Evolutionary conservation across 2,113 vertebrate genomes (phyloP), one percentile per base, ranked within the genome.

Genomic region (Calonectris borealis): DNA sequence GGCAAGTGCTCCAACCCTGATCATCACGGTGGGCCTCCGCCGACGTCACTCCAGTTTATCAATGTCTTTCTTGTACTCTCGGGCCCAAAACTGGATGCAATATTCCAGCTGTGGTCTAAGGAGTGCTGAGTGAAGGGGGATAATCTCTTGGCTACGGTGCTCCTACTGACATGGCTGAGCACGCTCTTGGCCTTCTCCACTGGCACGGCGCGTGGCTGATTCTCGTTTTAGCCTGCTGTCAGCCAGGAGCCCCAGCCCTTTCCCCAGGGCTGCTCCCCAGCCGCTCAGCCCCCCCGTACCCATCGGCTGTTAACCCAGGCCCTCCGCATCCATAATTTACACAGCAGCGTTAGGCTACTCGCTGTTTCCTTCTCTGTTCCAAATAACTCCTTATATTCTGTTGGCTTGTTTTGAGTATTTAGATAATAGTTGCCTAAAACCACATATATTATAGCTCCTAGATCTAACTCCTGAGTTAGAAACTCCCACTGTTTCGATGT

Each of bases 231-330:
- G 44, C n/a, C 77, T 64, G 32, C 19, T 83, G 42, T 17, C 49
- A 88, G 55, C 46, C 62, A 60, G 12, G 6, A 82, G 44, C 31
- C 34, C 26, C 34, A 38, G 57, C 18, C 32, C 32, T 42, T 64
- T 46, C 66, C 61, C 5, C 12, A 76, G 69, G 88, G 20, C 38
- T 46, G 25, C 22, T 60, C 21, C 51, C 11, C 58, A 73, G 19
- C 11, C 0, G 0, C 46, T 51, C 48, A 80, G 44, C 16, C 14
- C 9, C 22, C 26, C 7, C 4, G 4, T 3, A 42, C 13, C 31
- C 40, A 68, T 16, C 34, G 72, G 76, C 31, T 65, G 36, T 52
- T 81, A 68, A 57, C 15, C 42, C 32, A 60, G 32, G 20, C n/a
- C 20, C 25, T 54, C 42, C 6, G 1, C 15, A 60, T 17, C 44